phyloP scores from a whole-genome alignment of 92 coral and sea anemone species.

The Micromussa lordhowensis region DNA sequence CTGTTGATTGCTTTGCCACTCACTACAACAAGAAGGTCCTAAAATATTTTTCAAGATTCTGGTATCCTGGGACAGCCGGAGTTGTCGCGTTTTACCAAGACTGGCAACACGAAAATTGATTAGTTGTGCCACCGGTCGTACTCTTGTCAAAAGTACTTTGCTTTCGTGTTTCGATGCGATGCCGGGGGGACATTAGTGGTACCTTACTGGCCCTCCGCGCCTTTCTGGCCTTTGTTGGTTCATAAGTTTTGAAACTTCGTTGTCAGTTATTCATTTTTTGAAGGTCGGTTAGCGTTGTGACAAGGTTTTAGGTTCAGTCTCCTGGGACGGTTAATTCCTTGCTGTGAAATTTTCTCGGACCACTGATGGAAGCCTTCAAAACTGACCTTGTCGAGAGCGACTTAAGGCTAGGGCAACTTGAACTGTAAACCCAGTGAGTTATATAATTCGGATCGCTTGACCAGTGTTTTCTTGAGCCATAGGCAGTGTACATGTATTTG shows the following conservation, averaged over 20 bases:
- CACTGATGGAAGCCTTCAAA: background rate
- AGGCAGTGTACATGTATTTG: slow-evolving; percentile 14
- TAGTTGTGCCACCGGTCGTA: too few species aligned
- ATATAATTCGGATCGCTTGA: background rate
- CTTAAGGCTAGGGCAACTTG: background rate
- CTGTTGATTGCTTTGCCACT: slow-evolving; percentile 64
- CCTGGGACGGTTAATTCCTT: slow-evolving; percentile 30
- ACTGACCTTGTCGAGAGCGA: slow-evolving; percentile 10
- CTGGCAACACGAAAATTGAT: too few species aligned
- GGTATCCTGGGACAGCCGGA: too few species aligned
- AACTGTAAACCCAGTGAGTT: background rate
- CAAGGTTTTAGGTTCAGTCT: slow-evolving; percentile 38
- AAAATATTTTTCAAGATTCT: slow-evolving; percentile 60
- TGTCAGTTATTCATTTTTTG: too few species aligned
- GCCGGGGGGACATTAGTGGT: too few species aligned
- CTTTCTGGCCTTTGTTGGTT: too few species aligned
- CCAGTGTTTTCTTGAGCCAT: background rate
- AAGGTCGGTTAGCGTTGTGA: too few species aligned
- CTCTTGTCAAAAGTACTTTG: too few species aligned
- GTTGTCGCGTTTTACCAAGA: too few species aligned
- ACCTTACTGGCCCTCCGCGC: too few species aligned
- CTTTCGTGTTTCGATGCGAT: too few species aligned
- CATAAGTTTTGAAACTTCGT: too few species aligned
- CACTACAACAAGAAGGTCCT: slow-evolving; percentile 56
- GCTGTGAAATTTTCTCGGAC: slow-evolving; percentile 14